Percentiles rank a stretch among this genome's conserved stretches.
These are phyloP conservation scores for Tapera naevia DNA, from an alignment of 2,797 vertebrate genomes.

Conservation along the genomic window DNA sequence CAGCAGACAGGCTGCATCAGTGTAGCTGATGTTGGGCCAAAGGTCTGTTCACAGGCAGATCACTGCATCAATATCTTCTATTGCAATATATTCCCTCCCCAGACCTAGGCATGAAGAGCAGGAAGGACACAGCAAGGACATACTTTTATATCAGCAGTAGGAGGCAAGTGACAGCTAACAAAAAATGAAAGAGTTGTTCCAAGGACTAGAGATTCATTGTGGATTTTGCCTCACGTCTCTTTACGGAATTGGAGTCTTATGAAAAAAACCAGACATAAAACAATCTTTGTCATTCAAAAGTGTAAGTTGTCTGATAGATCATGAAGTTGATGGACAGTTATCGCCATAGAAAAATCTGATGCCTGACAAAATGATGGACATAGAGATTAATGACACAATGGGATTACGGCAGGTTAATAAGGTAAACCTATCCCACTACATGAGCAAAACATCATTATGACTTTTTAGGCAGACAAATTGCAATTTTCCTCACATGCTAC, in stretches of 20 bases:
- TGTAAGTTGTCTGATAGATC: neutral
- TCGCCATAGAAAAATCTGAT: neutral
- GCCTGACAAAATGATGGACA: slow-evolving; percentile 17
- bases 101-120: neutral
- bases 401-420: neutral
- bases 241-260: neutral
- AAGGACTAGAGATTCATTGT: neutral
- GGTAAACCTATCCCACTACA: neutral
- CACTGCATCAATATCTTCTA: accelerated
- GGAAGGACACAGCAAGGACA: neutral
- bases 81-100: neutral
- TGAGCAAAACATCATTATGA: neutral
- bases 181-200: neutral
- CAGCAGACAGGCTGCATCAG: neutral
- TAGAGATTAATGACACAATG: neutral
- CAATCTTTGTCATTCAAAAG: slow-evolving; percentile 10
- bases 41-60: neutral
- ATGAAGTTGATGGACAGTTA: neutral
- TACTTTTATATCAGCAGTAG: neutral
- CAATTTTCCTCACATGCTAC: neutral
- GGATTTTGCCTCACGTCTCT: neutral
- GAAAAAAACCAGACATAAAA: neutral
- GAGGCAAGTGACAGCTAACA: neutral
- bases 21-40: neutral
- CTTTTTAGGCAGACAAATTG: neutral